phyloP scores from a whole-genome alignment of 2,888 invertebrate genomes.

The Xestoiulus laeticollis region DNA sequence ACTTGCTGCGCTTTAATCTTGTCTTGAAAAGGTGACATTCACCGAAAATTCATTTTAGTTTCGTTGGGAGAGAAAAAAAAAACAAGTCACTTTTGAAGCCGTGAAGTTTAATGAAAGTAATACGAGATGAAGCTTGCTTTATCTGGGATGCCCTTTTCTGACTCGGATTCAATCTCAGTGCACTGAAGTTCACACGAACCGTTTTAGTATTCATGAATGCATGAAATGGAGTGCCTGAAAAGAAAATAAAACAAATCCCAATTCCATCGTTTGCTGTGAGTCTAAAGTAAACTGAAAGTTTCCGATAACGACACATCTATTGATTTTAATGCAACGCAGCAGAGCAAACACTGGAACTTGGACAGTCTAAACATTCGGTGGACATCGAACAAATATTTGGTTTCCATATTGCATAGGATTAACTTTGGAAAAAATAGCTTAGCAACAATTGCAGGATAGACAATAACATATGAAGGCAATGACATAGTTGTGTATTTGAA shows the following conservation, averaged over 20 bases:
- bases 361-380: neutral
- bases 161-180: slow-evolving; percentile 33
- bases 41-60: slow-evolving; percentile 17
- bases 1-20: neutral
- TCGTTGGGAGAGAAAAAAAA: neutral
- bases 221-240: slow-evolving; percentile 34
- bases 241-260: slow-evolving; percentile 33
- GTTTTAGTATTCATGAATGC: slow-evolving; percentile 37
- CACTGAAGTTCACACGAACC: slow-evolving; percentile 28
- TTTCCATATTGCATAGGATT: neutral
- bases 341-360: neutral
- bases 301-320: slow-evolving; percentile 10
- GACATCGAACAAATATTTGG: neutral
- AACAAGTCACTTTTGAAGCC: slow-evolving; percentile 6
- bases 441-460: neutral
- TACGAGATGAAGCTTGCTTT: slow-evolving; percentile 19
- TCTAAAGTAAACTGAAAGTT: slow-evolving; percentile 29
- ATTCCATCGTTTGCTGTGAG: slow-evolving; percentile 28
- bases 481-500: no score
- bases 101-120: slow-evolving; percentile 28
- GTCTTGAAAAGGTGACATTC: neutral
- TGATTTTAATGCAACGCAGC: neutral
- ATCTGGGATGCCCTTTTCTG: slow-evolving; percentile 12
- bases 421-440: neutral
- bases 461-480: neutral